Conservation (phyloP, 1,140 invertebrate species). For the Penaeus chinensis region DNA sequence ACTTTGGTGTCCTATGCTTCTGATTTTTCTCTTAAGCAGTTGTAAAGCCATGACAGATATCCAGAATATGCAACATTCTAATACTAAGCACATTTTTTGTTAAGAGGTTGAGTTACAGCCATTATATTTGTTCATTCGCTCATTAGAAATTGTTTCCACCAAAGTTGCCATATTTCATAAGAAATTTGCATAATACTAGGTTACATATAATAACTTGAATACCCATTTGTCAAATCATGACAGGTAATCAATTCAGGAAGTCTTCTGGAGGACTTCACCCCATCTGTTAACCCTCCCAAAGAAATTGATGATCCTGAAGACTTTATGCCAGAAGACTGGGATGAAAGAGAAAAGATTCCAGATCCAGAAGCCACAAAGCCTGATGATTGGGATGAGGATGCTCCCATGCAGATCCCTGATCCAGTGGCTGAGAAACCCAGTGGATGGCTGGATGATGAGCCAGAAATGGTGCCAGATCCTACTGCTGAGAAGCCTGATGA, state of each 20-base stretch:
- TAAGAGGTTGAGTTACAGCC: not conserved
- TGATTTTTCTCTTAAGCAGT: no score
- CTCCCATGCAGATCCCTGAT: conserved; percentile 90
- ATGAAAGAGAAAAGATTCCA: conserved; percentile 95
- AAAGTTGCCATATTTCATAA: not conserved
- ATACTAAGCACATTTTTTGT: no score
- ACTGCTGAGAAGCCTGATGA: conserved; percentile 89
- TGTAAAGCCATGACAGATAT: no score
- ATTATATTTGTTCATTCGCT: not conserved
- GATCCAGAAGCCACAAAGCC: conserved; percentile 89
- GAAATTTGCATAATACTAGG: not conserved
- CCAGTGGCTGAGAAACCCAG: conserved; percentile 87
- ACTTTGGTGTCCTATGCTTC: no score
- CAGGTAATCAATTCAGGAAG: conserved; percentile 83
- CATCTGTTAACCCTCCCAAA: conserved; percentile 93
- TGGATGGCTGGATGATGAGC: conserved; percentile 95
- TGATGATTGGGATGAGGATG: conserved; percentile 95
- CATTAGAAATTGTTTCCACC: not conserved
- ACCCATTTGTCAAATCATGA: not conserved
- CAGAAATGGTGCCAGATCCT: conserved; percentile 88
- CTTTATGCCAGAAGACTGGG: conserved; percentile 93
- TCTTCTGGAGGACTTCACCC: conserved; percentile 89
- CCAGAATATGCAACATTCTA: no score
- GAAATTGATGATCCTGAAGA: conserved; percentile 97
- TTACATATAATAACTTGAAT: conserved; percentile 2